Percentiles rank a stretch among this genome's conserved stretches.
Conservation (phyloP, 2,113 vertebrate species). For the Pao palembangensis region DNA sequence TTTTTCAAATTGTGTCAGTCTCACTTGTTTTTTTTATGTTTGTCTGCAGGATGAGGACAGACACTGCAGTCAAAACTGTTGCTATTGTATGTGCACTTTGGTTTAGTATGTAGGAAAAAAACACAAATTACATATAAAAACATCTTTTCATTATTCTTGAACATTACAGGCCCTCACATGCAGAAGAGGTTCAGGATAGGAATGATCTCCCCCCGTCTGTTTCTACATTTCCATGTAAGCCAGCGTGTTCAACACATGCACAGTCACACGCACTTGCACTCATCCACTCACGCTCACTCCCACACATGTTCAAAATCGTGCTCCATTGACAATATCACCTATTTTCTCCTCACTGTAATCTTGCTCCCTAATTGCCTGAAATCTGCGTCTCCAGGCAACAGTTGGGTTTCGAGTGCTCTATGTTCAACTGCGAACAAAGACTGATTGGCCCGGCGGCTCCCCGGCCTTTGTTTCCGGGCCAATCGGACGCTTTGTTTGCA, state of each 20-base stretch:
- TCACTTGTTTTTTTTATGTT: too few relatives aligned
- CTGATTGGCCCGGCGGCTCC: conserved; percentile 41
- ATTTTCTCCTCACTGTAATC: conserved; percentile 58
- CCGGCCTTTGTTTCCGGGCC: conserved; percentile 37
- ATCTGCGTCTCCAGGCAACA: conserved; percentile 70
- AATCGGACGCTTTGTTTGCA: conserved; percentile 45
- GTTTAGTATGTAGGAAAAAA: too few relatives aligned
- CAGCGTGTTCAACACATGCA: conserved; percentile 12
- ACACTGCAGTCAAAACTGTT: too few relatives aligned
- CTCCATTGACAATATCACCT: conserved; percentile 56
- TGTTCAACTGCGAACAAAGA: conserved; percentile 58
- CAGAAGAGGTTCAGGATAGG: neutral
- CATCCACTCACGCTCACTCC: conserved; percentile 19
- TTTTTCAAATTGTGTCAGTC: too few relatives aligned
- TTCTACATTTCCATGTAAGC: conserved; percentile 24
- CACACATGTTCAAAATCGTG: conserved; percentile 28
- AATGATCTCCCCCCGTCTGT: conserved; percentile 6
- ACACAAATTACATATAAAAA: too few relatives aligned
- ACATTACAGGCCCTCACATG: neutral
- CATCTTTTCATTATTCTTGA: too few relatives aligned
- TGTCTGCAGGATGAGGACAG: too few relatives aligned
- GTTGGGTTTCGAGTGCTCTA: conserved; percentile 56
- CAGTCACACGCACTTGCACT: conserved; percentile 16
- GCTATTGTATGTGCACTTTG: too few relatives aligned
- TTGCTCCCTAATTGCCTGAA: conserved; percentile 63